phyloP scores from a whole-genome alignment of 2,113 vertebrate genomes.

The Triplophysa siluroides region DNA sequence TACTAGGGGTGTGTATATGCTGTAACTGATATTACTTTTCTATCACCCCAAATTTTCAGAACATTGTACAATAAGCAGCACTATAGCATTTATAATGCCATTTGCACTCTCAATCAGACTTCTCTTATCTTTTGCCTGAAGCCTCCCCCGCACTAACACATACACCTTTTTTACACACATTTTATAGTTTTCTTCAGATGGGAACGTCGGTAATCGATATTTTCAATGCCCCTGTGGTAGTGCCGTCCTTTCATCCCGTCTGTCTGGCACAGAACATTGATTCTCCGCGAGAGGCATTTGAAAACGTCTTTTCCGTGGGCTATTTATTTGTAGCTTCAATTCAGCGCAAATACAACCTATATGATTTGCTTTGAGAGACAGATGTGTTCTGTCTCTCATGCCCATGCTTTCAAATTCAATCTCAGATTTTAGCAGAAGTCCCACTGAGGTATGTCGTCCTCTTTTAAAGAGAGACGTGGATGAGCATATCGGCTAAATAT shows the following conservation, averaged over 20 bases:
- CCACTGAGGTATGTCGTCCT: conserved; percentile 13
- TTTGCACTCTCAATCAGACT: background rate
- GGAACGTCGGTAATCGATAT: conserved; percentile 53
- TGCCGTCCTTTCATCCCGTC: conserved; percentile 53
- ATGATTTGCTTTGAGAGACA: conserved; percentile 15
- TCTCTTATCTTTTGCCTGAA: background rate
- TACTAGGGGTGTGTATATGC: background rate
- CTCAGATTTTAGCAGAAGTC: background rate
- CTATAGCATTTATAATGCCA: background rate
- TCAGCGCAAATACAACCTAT: conserved; percentile 54
- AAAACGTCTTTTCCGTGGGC: conserved; percentile 56
- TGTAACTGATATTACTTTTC: background rate
- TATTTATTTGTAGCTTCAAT: conserved; percentile 69
- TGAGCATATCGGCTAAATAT: conserved; percentile 25
- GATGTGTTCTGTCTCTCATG: background rate
- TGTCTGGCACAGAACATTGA: conserved; percentile 62
- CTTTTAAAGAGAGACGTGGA: conserved; percentile 14
- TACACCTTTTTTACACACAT: background rate
- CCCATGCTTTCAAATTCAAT: conserved; percentile 1
- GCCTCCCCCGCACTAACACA: background rate
- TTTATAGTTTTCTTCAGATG: conserved; percentile 9
- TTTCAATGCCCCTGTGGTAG: conserved; percentile 46
- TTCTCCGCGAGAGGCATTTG: conserved; percentile 63
- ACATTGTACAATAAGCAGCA: background rate
- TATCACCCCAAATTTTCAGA: background rate